These are phyloP conservation scores for Drosophila tropicalis DNA, from an alignment of 1,140 invertebrate genomes.

Conservation along the genomic window DNA sequence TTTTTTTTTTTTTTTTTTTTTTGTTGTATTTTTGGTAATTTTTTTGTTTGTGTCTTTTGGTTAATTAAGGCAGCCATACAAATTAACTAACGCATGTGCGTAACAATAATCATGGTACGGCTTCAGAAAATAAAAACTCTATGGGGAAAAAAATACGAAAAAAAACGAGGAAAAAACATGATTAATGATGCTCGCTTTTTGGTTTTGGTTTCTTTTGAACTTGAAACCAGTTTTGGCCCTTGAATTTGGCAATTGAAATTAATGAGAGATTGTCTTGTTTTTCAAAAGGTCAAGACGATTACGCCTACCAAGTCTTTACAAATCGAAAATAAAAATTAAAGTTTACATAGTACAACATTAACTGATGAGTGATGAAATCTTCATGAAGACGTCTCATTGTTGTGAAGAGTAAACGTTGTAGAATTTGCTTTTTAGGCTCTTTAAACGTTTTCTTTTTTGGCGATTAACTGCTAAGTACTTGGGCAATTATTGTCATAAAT, in stretches of 20 bases:
- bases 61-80: slow-evolving; percentile 71
- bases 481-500: not conserved
- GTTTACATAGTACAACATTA: slow-evolving; percentile 49
- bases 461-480: slow-evolving; percentile 1
- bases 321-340: not conserved
- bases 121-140: not conserved
- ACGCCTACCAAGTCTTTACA: slow-evolving; percentile 11
- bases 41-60: slow-evolving; percentile 21
- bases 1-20: slow-evolving; percentile 20
- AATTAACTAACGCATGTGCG: slow-evolving; percentile 80
- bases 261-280: slow-evolving; percentile 21
- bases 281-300: slow-evolving; percentile 11
- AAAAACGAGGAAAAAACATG: slow-evolving; percentile 11
- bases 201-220: slow-evolving; percentile 39
- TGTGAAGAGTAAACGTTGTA: not conserved
- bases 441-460: not conserved
- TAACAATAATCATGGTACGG: slow-evolving; percentile 40
- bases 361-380: slow-evolving; percentile 32
- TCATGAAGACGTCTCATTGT: not conserved
- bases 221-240: slow-evolving; percentile 49
- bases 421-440: not conserved
- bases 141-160: not conserved
- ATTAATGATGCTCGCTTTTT: slow-evolving; percentile 59
- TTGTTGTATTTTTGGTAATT: slow-evolving; percentile 31
- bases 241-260: slow-evolving; percentile 35